Base-by-base conservation (phyloP, 2,888 invertebrate genomes). In the Psylliodes chrysocephalus region DNA sequence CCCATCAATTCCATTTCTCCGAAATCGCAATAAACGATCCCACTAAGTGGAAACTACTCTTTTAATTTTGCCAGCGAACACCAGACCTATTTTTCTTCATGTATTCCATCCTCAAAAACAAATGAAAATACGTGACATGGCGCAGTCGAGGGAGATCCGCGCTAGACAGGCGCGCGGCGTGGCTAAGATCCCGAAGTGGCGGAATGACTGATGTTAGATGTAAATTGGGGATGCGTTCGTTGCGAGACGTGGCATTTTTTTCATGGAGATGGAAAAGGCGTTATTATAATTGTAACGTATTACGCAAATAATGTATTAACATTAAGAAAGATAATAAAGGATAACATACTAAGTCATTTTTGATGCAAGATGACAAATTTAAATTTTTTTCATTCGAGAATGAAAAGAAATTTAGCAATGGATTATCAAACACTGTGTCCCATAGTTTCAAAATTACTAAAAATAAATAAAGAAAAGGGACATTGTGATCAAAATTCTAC, bases 21-120 rank as follows among this genome's bases (percentile, higher is more conserved):
- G 22, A 59, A 59, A 59, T 59, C 59, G 49, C 59, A 59, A 59
- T 59, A 59, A 59, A 46, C 59, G 59, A 59, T 49, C 59, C 40
- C 49, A 40, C 59, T 59, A 59, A 59, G 59, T 59, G 59, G 59
- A 59, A 59, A 59, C 59, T 59, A 59, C 59, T 59, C 59, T 59
- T 59, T 59, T 59, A 59, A 59, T 59, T 59, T 59, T 51, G 17
- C 49, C 59, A 28, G 40, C 38, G 38, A 49, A 22, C 40, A 40
- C 28, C 14, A 40, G 59, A 52, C 35, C 52, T 35, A 35, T 52
- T 52, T 52, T 35, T 52, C 52, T 52, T 52, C 35, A 35, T 52
- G 35, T 35, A 59, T 59, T 40, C 59, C 18, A 35, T 35, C 35
- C 35, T 33, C 35, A 52, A 52, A 52, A 35, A 52, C 52, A 33